Percentiles rank a stretch among this genome's conserved stretches.
Conservation (phyloP, 2,888 invertebrate species). For the Galeruca laticollis region DNA sequence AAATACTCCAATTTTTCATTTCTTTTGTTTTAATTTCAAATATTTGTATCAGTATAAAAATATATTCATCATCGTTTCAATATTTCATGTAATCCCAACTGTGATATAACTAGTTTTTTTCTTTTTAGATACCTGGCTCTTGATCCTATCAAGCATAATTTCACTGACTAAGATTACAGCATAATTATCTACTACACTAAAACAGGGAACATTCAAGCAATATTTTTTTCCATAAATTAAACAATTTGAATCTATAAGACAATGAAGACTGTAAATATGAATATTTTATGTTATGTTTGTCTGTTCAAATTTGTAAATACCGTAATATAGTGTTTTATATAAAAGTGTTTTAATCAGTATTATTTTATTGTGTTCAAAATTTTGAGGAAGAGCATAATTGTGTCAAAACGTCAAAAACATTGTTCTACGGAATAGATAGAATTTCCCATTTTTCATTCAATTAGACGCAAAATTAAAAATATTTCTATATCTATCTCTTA, state of each 20-base stretch:
- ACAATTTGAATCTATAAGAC: slow-evolving; percentile 25
- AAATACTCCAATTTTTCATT: too few relatives aligned
- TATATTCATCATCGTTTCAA: not conserved
- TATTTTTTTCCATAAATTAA: slow-evolving; percentile 33
- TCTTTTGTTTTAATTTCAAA: too few relatives aligned
- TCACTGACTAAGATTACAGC: slow-evolving; percentile 42
- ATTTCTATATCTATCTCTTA: too few relatives aligned
- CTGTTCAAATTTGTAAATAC: slow-evolving; percentile 37
- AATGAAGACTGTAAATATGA: slow-evolving; percentile 30
- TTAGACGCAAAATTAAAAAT: too few relatives aligned
- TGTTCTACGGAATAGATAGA: too few relatives aligned
- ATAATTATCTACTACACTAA: slow-evolving; percentile 39
- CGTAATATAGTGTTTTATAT: slow-evolving; percentile 33
- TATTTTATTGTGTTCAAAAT: not conserved
- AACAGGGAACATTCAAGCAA: slow-evolving; percentile 43
- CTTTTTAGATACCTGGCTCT: slow-evolving; percentile 27
- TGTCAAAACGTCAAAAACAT: too few relatives aligned
- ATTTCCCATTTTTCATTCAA: too few relatives aligned
- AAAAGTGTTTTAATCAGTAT: slow-evolving; percentile 1
- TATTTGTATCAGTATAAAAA: not conserved
- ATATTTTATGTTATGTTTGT: slow-evolving; percentile 40
- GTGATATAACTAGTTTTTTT: not conserved
- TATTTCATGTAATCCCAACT: not conserved
- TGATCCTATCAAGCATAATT: slow-evolving; percentile 33
- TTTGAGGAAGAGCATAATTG: too few relatives aligned